Conservation (phyloP, 1,140 invertebrate genomes). For the Globodera ellingtonae region DNA sequence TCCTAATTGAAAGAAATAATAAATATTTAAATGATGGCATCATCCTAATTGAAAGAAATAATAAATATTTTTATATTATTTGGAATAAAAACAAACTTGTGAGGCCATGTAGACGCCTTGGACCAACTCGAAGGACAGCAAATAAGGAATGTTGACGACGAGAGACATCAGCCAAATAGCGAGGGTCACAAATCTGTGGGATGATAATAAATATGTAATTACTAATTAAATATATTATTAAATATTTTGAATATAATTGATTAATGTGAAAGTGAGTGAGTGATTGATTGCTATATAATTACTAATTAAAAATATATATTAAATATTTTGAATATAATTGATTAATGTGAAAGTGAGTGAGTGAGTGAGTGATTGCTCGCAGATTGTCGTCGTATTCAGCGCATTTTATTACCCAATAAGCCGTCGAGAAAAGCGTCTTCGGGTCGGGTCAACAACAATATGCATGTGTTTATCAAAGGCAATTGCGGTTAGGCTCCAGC, state of each 20-base stretch:
- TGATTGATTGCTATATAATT: background rate
- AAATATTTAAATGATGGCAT: no score
- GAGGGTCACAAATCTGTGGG: slow-evolving; percentile 38
- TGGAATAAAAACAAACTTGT: slow-evolving; percentile 14
- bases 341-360: no score
- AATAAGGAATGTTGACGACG: slow-evolving; percentile 56
- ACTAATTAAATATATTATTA: no score
- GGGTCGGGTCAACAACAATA: slow-evolving; percentile 38
- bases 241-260: no score
- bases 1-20: slow-evolving; percentile 15
- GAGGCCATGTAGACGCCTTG: slow-evolving; percentile 43
- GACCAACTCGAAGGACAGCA: slow-evolving; percentile 55
- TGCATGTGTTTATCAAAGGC: slow-evolving; percentile 60
- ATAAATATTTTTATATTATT: background rate
- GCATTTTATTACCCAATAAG: slow-evolving; percentile 8
- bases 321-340: no score
- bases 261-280: background rate
- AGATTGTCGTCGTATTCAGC: no score
- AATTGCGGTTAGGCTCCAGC: slow-evolving; percentile 59
- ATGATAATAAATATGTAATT: no score
- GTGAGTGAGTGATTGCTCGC: no score
- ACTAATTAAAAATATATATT: no score
- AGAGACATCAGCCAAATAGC: slow-evolving; percentile 56
- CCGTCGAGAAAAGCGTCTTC: slow-evolving; percentile 32
- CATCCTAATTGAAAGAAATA: background rate